Evolutionary conservation across 1,140 invertebrate species (phyloP).

Genomic region (Heliconius himera): DNA sequence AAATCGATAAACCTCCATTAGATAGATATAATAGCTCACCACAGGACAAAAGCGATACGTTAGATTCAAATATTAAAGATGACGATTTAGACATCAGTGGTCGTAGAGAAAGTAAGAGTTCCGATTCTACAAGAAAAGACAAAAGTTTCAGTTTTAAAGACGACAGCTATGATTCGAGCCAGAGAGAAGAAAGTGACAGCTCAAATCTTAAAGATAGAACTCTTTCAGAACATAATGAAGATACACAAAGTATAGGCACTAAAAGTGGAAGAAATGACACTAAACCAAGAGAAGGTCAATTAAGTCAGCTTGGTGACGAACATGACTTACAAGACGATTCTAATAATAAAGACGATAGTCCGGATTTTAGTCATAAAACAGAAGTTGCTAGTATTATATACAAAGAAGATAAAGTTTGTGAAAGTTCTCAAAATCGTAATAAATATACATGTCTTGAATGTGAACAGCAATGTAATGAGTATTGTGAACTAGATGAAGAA

Average conservation of each 20-base stretch:
- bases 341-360: slow-evolving; percentile 14
- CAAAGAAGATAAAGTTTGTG: background rate
- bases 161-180: slow-evolving; percentile 20
- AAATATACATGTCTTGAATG: slow-evolving; percentile 4
- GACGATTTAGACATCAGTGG: background rate
- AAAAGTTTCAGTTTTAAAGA: slow-evolving; percentile 20
- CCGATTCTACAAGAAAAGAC: slow-evolving; percentile 9
- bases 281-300: background rate
- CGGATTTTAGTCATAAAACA: background rate
- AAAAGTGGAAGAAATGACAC: background rate
- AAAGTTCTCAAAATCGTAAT: background rate
- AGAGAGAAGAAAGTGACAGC: background rate
- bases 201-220: background rate
- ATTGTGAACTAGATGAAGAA: background rate
- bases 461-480: background rate
- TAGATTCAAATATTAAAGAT: slow-evolving; percentile 12
- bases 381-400: slow-evolving; percentile 18
- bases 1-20: background rate
- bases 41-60: background rate
- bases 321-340: background rate
- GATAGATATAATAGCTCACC: background rate
- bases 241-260: background rate
- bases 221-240: background rate
- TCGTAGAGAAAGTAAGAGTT: slow-evolving; percentile 14
- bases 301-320: background rate